phyloP scores from a whole-genome alignment of 1,140 invertebrate species.

The Tetramorium simillimum region DNA sequence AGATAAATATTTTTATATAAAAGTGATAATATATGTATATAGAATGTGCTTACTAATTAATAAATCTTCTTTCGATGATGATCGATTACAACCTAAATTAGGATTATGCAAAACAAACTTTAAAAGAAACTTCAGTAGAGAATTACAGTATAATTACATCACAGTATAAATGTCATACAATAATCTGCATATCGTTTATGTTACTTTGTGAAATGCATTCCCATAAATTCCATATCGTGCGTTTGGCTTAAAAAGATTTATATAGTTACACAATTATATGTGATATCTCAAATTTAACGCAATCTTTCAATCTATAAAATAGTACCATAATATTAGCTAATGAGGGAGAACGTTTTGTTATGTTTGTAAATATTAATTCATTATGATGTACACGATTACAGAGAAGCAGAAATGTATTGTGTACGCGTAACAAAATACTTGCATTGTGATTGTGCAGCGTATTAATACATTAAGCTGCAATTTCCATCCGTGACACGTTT shows the following conservation, averaged over 20 bases:
- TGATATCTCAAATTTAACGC: neutral
- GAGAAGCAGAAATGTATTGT: neutral
- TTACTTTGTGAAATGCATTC: neutral
- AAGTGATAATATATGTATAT: neutral
- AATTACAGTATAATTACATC: constrained; percentile 13
- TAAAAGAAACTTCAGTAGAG: neutral
- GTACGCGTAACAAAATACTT: neutral
- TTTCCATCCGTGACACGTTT: neutral
- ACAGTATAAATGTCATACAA: neutral
- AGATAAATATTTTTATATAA: neutral
- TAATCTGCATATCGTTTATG: neutral
- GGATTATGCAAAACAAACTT: neutral
- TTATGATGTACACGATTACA: neutral
- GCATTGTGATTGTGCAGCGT: neutral
- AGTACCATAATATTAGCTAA: neutral
- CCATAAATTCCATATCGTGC: neutral
- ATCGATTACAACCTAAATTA: neutral
- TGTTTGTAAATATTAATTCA: neutral
- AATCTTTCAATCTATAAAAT: neutral
- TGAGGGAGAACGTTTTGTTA: neutral
- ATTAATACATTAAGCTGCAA: constrained; percentile 5
- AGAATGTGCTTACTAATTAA: neutral
- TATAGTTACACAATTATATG: neutral
- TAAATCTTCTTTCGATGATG: neutral
- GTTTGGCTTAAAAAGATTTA: neutral